Evolutionary conservation across 2,888 invertebrate species (phyloP).

Genomic region (Prosapia bicincta): DNA sequence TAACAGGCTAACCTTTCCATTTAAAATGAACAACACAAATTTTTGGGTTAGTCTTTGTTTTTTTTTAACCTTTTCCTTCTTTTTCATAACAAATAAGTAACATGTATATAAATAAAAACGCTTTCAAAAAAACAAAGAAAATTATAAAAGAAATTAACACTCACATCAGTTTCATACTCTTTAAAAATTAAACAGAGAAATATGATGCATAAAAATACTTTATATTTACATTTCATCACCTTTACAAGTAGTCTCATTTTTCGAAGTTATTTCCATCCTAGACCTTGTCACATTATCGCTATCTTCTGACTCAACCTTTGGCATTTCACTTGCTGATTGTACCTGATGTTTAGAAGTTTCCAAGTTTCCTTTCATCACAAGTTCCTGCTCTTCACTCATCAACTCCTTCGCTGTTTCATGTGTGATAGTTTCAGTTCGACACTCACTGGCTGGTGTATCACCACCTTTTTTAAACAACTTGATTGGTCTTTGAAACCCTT

Average conservation of each 20-base stretch:
- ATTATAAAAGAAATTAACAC: not conserved
- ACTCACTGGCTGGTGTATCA: not conserved
- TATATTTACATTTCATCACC: not conserved
- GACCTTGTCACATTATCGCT: not conserved
- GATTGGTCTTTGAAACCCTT: constrained; percentile 85
- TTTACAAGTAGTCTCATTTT: not conserved
- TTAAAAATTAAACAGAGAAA: not conserved
- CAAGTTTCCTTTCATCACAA: not conserved
- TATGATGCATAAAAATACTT: not conserved
- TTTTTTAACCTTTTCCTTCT: not conserved
- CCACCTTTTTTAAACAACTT: constrained; percentile 44
- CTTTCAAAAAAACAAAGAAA: not conserved
- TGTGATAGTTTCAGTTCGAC: not conserved
- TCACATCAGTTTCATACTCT: not conserved
- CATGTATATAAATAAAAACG: not conserved
- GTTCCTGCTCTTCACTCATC: not conserved
- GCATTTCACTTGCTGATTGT: not conserved
- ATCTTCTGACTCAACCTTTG: not conserved
- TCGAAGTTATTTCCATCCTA: not conserved
- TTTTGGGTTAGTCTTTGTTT: too few relatives aligned
- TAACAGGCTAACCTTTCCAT: not conserved
- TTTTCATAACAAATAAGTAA: not conserved
- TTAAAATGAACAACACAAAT: not conserved
- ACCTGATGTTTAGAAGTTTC: not conserved
- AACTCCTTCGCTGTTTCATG: not conserved